Percentiles rank a stretch among this genome's conserved stretches.
Evolutionary conservation across 2,888 invertebrate genomes (phyloP).

Genomic region (Platypus cylindrus): DNA sequence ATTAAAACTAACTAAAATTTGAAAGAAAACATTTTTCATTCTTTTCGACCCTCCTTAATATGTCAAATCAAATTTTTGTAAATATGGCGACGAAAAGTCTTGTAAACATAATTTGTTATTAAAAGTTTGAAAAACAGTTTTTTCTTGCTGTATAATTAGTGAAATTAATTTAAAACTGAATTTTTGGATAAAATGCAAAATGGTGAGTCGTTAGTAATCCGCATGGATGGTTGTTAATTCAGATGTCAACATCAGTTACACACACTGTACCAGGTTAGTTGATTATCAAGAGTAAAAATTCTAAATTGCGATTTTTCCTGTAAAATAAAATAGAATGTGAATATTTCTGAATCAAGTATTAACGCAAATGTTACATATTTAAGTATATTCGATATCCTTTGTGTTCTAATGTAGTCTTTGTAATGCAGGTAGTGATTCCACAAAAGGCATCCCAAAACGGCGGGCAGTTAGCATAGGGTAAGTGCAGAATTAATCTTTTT

Average conservation of each 20-base stretch:
- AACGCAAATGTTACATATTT: too few species aligned
- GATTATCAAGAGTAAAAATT: slow-evolving; percentile 15
- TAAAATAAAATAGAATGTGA: too few species aligned
- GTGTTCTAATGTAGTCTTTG: neutral
- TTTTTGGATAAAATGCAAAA: slow-evolving; percentile 15
- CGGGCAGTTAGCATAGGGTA: slow-evolving; percentile 69
- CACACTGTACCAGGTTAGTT: slow-evolving; percentile 41
- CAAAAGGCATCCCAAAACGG: slow-evolving; percentile 68
- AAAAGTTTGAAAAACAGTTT: slow-evolving; percentile 15
- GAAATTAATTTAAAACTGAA: slow-evolving; percentile 13
- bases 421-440: slow-evolving; percentile 60
- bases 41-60: slow-evolving; percentile 21
- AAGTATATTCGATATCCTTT: neutral
- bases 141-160: too few species aligned
- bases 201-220: slow-evolving; percentile 27
- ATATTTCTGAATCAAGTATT: too few species aligned
- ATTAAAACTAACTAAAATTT: slow-evolving; percentile 1
- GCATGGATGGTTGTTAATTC: slow-evolving; percentile 36
- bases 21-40: neutral
- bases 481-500: slow-evolving; percentile 37
- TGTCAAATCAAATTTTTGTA: slow-evolving; percentile 29
- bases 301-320: slow-evolving; percentile 17
- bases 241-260: slow-evolving; percentile 43
- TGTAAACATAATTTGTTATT: slow-evolving; percentile 34
- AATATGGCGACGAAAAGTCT: slow-evolving; percentile 37